These are phyloP conservation scores for Aegithalos caudatus DNA, from an alignment of 2,113 vertebrate species.

Conservation along the genomic window DNA sequence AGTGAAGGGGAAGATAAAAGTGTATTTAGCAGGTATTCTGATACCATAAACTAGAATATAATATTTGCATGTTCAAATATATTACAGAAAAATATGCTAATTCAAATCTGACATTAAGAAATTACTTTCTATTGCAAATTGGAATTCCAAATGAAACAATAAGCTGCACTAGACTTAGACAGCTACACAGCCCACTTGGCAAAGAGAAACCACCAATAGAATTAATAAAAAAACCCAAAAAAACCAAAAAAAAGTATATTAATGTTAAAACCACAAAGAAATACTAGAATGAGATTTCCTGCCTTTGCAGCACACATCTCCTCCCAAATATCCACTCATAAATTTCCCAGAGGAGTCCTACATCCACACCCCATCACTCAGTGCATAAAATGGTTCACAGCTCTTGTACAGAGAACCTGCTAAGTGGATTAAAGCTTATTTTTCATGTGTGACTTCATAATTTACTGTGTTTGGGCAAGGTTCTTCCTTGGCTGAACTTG, in stretches of 20 bases:
- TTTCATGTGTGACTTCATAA: background rate
- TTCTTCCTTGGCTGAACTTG: background rate
- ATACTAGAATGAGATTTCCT: background rate
- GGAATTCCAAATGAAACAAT: conserved; percentile 42
- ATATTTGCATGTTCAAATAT: conserved; percentile 56
- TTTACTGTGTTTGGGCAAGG: background rate
- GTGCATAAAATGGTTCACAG: background rate
- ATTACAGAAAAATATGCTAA: background rate
- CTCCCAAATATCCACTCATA: background rate
- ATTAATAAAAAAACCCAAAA: background rate
- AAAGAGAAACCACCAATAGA: background rate
- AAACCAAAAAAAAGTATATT: rapidly evolving
- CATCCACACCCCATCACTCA: background rate
- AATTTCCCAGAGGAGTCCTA: background rate
- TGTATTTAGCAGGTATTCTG: conserved; percentile 33
- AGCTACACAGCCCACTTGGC: background rate
- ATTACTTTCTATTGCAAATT: conserved; percentile 10
- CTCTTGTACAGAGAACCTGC: background rate
- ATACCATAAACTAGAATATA: conserved; percentile 48
- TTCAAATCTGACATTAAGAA: conserved; percentile 35
- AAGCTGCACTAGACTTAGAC: background rate
- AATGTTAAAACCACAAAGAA: background rate
- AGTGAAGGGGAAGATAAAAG: conserved; percentile 56
- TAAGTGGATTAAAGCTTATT: background rate
- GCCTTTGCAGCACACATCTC: background rate